Evolutionary conservation across 35 echinoderm and acorn worm genomes (phyloP).

Genomic region (Ophioderma brevispina): DNA sequence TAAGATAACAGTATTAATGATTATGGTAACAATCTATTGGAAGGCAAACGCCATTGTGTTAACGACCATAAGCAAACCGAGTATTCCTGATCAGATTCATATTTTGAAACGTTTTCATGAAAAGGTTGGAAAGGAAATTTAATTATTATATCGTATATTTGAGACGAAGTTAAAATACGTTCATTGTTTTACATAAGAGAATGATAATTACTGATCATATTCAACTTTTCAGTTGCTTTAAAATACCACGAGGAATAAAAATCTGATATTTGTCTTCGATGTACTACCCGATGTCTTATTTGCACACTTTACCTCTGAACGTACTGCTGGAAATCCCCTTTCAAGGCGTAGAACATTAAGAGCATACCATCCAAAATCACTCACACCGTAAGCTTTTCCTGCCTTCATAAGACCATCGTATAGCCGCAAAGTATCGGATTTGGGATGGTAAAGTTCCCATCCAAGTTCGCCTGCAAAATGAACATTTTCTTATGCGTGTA

Average conservation of each 20-base stretch:
- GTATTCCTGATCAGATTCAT: no score
- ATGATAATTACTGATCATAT: background rate
- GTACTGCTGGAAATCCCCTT: conserved; percentile 9
- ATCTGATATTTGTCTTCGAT: background rate
- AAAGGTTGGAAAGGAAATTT: background rate
- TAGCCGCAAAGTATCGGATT: background rate
- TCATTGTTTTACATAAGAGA: background rate
- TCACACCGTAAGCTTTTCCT: background rate
- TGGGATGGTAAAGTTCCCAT: conserved; percentile 43
- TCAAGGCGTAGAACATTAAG: conserved; percentile 25
- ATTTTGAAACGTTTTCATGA: no score
- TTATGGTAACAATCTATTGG: no score
- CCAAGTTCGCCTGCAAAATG: conserved; percentile 43
- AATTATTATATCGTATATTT: background rate
- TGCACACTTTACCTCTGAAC: conserved; percentile 14
- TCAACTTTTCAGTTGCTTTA: background rate
- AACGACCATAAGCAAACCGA: no score
- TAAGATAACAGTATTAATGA: no score
- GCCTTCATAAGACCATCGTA: conserved; percentile 13
- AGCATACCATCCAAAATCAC: conserved; percentile 39
- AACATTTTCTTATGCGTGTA: no score
- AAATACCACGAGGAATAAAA: background rate
- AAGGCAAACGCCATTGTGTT: no score
- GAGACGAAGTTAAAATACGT: background rate
- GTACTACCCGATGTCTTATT: background rate